Base-by-base conservation (phyloP, 2,113 vertebrate species). In the Nerophis lumbriciformis region DNA sequence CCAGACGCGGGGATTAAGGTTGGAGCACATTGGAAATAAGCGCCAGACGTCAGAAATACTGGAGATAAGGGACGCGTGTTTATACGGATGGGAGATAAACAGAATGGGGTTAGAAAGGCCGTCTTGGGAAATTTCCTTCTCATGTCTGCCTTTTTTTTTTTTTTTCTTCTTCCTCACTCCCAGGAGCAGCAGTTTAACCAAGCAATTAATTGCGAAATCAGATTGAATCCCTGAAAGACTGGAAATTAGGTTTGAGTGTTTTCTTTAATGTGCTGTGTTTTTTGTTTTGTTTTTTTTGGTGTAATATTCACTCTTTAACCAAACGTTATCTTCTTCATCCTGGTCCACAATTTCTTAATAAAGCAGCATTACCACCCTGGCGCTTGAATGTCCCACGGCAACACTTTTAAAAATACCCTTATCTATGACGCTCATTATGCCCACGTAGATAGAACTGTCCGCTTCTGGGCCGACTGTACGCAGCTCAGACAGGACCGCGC, bases 141-240 rank as follows among this genome's bases (percentile, higher is more conserved):
- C 54, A 52, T 11, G 64, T 76, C 67, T 65, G 55, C 14, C 58
- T 64, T 81, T 87, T 86, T 65, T 12, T 28, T 1, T 28, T 28
- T 28, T 28, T 65, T 12, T 28, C 4, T 28, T 28, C 4, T 65
- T 12, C 7, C 80, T 77, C 77, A 79, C 79, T 86, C 82, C 75
- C 78, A 73, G 50, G 82, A 85, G 81, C 59, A 66, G 59, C 59
- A 77, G 61, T 80, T 78, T 85, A 85, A 87, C 55, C 54, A 86
- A 84, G 69, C 81, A 86, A 78, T 84, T 86, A 85, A 84, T 85
- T 83, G 72, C 70, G 58, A 77, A 87, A 82, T 85, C 76, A 79
- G 71, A 84, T 83, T 83, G 79, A 77, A 76, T 85, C 72, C 69
- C 71, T 53, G 47, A 74, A 86, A 76, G 71, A 59, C 66, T 60